Base-by-base conservation (phyloP, 1,140 invertebrate genomes). In the Homarus americanus region DNA sequence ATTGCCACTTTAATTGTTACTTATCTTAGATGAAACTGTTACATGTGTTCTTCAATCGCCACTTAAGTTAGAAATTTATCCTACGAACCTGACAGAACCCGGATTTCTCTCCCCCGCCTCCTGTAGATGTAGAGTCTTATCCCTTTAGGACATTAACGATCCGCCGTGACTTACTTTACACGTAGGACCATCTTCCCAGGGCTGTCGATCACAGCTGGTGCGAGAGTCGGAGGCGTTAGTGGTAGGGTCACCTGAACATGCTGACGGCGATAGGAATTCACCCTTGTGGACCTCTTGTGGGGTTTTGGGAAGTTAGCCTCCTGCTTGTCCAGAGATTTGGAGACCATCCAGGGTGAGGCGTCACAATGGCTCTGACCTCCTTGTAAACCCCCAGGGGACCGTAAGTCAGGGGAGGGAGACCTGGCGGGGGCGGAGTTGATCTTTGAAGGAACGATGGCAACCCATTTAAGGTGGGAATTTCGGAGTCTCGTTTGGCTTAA, bases 131-230 rank as follows among this genome's bases (percentile, higher is more conserved):
- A 32, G 63, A 28, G n/a, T 69, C n/a, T 7, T 28, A 28, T 69
- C 63, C 63, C 24, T 69, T 69, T 32, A 69, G 63, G 63, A 69
- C n/a, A 20, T 69, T 69, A 69, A 69, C n/a, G 24, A 69, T 69
- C 63, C 28, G 5, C 4, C n/a, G 1, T 69, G 24, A 69, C 44
- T 49, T 49, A 49, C 63, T 69, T 69, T 69, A 69, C n/a, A 69
- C n/a, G 63, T 24, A 32, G 63, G 28, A 32, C 4, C 15, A 69
- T 1, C 63, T 28, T 28, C n/a, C 44, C 5, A 15, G 32, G 53
- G 20, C 53, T 69, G 15, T 28, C 0, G 63, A 15, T 69, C n/a
- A 28, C 2, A 12, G 24, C n/a, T 32, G 28, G 0, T 28, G 9
- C n/a, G 24, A 69, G n/a, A 2, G 9, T 24, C 28, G 24, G 63